Conservation (phyloP, 2,888 invertebrate species). For the Beris chalybata region DNA sequence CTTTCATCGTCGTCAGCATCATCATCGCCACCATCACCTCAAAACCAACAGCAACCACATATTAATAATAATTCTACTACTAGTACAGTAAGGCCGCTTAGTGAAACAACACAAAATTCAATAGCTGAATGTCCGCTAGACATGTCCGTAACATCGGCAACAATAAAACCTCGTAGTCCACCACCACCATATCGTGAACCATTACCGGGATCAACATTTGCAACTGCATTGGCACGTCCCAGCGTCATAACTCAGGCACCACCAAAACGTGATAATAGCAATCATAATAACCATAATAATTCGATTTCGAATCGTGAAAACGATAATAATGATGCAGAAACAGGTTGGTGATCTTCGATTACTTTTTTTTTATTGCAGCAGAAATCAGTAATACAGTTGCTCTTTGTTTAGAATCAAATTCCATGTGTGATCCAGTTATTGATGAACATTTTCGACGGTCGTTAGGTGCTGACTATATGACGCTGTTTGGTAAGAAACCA, state of each 20-base stretch:
- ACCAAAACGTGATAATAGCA: conserved; percentile 49
- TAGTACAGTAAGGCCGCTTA: conserved; percentile 35
- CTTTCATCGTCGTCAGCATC: conserved; percentile 21
- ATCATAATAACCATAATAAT: conserved; percentile 42
- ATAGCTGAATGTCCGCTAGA: conserved; percentile 51
- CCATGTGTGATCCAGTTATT: conserved; percentile 86
- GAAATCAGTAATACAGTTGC: neutral
- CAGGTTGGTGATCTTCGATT: conserved; percentile 42
- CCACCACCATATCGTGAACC: conserved; percentile 56
- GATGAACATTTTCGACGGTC: conserved; percentile 95
- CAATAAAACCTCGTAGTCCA: conserved; percentile 48
- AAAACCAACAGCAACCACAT: conserved; percentile 37
- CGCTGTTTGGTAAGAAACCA: conserved; percentile 63
- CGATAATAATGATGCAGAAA: conserved; percentile 34
- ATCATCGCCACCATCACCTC: conserved; percentile 30
- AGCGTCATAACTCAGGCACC: conserved; percentile 67
- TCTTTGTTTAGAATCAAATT: conserved; percentile 63
- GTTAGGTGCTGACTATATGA: conserved; percentile 79
- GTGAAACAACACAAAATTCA: conserved; percentile 44
- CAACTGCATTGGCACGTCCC: conserved; percentile 55
- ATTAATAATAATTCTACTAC: conserved; percentile 12
- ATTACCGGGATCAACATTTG: conserved; percentile 50
- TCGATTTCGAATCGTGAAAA: conserved; percentile 5
- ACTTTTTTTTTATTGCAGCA: neutral
- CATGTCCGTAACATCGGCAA: conserved; percentile 54